Evolutionary conservation across 2,113 vertebrate species (phyloP).

Genomic region (Siniperca knerii): DNA sequence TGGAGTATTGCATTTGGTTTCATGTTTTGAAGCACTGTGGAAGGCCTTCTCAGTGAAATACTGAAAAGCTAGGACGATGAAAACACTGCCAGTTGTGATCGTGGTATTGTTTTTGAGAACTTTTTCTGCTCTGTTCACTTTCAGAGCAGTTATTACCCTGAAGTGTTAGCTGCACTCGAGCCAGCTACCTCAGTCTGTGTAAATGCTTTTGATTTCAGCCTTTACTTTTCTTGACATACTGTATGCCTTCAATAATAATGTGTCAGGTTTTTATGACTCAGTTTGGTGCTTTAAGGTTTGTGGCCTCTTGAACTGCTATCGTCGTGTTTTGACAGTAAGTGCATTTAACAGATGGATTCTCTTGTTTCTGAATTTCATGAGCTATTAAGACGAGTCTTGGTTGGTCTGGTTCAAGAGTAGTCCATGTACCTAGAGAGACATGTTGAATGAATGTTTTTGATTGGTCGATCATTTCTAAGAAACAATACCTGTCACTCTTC

Average conservation of each 20-base stretch:
- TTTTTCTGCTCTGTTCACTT: slow-evolving; percentile 2
- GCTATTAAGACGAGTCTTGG: slow-evolving; percentile 8
- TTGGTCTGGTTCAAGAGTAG: slow-evolving; percentile 2
- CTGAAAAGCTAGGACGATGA: background rate
- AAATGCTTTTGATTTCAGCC: slow-evolving; percentile 9
- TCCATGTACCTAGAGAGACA: slow-evolving; percentile 2
- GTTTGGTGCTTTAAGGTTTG: background rate
- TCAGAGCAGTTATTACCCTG: slow-evolving; percentile 13
- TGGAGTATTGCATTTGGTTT: background rate
- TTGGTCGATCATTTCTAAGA: slow-evolving; percentile 19
- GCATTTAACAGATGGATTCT: background rate
- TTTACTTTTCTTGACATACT: slow-evolving; percentile 4
- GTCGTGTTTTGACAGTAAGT: slow-evolving; percentile 26
- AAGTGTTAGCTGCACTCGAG: background rate
- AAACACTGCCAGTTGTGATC: background rate
- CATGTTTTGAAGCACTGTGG: background rate
- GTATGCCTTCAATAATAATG: background rate
- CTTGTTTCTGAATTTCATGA: slow-evolving; percentile 7
- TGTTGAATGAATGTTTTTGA: slow-evolving; percentile 26
- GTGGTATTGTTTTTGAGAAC: background rate
- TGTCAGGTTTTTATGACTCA: background rate
- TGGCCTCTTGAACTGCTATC: slow-evolving; percentile 8
- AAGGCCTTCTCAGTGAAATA: background rate
- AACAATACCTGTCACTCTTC: slow-evolving; percentile 19
- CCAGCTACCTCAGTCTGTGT: background rate